Evolutionary conservation across 92 coral and sea anemone genomes (phyloP).

Genomic region (Zoanthus sociatus): DNA sequence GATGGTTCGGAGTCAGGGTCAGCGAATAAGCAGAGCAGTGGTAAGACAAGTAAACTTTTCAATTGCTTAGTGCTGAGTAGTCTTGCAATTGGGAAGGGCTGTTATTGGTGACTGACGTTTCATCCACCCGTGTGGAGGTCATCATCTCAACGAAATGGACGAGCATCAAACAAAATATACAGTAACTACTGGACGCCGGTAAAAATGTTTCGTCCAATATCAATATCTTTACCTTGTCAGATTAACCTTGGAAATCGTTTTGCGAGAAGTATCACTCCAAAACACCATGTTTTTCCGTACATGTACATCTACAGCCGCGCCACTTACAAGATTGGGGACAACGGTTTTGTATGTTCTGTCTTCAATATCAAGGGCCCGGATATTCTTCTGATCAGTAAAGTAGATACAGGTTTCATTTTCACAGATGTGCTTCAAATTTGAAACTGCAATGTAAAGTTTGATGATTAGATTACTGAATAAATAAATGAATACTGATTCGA

Average conservation of each 20-base stretch:
- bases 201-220: background rate
- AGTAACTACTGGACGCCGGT: too few relatives aligned
- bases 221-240: background rate
- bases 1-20: too few relatives aligned
- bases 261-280: slow-evolving; percentile 23
- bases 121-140: too few relatives aligned
- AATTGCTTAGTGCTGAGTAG: too few relatives aligned
- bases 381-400: slow-evolving; percentile 19
- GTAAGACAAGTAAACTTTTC: too few relatives aligned
- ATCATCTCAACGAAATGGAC: too few relatives aligned
- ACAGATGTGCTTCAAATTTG: slow-evolving; percentile 29
- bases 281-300: slow-evolving; percentile 24
- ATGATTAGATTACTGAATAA: background rate
- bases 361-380: slow-evolving; percentile 29
- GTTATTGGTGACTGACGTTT: too few relatives aligned
- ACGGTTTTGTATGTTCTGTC: background rate
- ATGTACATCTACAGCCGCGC: slow-evolving; percentile 27
- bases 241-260: slow-evolving; percentile 6
- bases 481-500: background rate
- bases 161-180: too few relatives aligned
- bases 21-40: too few relatives aligned
- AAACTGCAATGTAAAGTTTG: background rate
- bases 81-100: too few relatives aligned
- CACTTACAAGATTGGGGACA: background rate
- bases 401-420: slow-evolving; percentile 24